phyloP scores from a whole-genome alignment of 1,140 invertebrate species.

The Drosophila baimaii region DNA sequence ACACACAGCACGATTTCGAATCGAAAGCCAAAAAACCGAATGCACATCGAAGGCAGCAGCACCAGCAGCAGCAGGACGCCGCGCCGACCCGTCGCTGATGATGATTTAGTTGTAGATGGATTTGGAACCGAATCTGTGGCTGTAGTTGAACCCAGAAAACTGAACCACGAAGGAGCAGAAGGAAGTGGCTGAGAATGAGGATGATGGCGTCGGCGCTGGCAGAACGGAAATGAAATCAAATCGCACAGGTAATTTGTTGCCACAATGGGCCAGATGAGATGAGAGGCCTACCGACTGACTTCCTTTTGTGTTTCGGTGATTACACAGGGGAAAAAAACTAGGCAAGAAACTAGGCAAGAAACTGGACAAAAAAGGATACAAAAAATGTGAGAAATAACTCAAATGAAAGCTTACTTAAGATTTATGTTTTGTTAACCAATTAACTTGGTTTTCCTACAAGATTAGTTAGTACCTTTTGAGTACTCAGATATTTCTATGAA shows the following conservation, averaged over 20 bases:
- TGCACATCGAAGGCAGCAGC: conserved; percentile 46
- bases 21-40: conserved; percentile 57
- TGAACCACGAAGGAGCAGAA: conserved; percentile 9
- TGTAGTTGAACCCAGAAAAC: conserved; percentile 23
- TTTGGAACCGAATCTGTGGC: conserved; percentile 22
- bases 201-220: conserved; percentile 22
- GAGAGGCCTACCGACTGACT: conserved; percentile 42
- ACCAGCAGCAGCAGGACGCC: conserved; percentile 36
- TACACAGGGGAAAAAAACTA: conserved; percentile 13
- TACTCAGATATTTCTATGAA: neutral
- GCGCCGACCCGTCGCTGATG: conserved; percentile 27
- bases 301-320: conserved; percentile 24
- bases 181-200: conserved; percentile 4
- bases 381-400: neutral
- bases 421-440: neutral
- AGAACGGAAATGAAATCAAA: conserved; percentile 76
- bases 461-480: fast-evolving
- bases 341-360: too few relatives aligned
- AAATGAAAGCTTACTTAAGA: too few relatives aligned
- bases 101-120: conserved; percentile 39
- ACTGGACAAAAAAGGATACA: too few relatives aligned
- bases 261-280: conserved; percentile 59
- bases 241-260: conserved; percentile 77
- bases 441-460: neutral
- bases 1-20: conserved; percentile 38